Evolutionary conservation across 2,113 vertebrate species (phyloP).

Genomic region (Heterochromis multidens): DNA sequence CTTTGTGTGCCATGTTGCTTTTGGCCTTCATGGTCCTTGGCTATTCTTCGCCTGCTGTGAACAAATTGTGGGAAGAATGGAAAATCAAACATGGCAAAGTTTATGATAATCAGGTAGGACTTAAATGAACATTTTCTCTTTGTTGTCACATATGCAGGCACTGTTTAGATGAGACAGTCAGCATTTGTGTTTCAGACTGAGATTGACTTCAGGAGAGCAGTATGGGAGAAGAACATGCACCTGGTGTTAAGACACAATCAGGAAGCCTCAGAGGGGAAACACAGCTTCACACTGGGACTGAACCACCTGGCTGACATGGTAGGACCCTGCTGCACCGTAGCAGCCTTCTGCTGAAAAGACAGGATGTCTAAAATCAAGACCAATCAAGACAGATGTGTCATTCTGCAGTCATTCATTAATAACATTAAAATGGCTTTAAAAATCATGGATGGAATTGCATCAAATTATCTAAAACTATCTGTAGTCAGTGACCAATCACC

Average conservation of each 20-base stretch:
- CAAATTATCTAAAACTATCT: neutral
- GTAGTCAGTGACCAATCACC: neutral
- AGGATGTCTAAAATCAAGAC: neutral
- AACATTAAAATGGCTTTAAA: neutral
- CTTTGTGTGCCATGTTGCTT: neutral
- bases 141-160: neutral
- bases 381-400: neutral
- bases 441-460: neutral
- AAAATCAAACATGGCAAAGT: conserved; percentile 43
- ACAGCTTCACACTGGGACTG: conserved; percentile 79
- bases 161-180: neutral
- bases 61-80: conserved; percentile 61
- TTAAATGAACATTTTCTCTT: neutral
- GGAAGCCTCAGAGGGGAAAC: conserved; percentile 77
- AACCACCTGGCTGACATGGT: conserved; percentile 89
- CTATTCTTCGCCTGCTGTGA: neutral
- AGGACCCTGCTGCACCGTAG: neutral
- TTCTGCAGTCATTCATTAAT: neutral
- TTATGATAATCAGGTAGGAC: conserved; percentile 56
- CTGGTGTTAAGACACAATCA: conserved; percentile 80
- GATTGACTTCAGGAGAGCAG: conserved; percentile 61
- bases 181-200: conserved; percentile 68
- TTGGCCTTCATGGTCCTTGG: neutral
- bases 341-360: neutral
- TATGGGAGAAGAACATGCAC: conserved; percentile 82